A percentile compares a stretch with the other conserved stretches of the same genome.
phyloP scores from a whole-genome alignment of 2,888 invertebrate species.

The Agrotis ipsilon region DNA sequence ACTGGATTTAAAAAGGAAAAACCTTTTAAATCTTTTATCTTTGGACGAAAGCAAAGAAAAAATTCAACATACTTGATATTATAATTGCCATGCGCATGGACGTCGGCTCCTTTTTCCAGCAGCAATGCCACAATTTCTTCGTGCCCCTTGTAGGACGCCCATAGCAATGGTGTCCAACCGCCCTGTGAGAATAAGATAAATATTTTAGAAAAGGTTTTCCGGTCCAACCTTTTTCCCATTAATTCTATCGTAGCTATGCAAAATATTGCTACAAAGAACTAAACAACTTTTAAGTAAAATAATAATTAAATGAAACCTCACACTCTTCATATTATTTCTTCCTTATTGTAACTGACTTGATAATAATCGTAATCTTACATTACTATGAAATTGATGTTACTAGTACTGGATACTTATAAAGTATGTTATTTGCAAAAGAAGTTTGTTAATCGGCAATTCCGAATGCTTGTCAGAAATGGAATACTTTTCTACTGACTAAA shows the following conservation, averaged over 20 bases:
- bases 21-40: no score
- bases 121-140: slow-evolving; percentile 94
- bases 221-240: no score
- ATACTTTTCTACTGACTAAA: background rate
- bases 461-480: background rate
- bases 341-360: slow-evolving; percentile 24
- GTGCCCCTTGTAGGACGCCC: slow-evolving; percentile 98
- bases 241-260: background rate
- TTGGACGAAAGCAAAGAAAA: background rate
- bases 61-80: slow-evolving; percentile 92
- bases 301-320: background rate
- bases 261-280: background rate
- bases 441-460: background rate
- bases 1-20: no score
- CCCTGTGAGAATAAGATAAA: slow-evolving; percentile 92
- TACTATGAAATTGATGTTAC: background rate
- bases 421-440: background rate
- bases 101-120: slow-evolving; percentile 97
- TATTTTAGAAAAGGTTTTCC: background rate
- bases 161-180: slow-evolving; percentile 99
- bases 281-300: background rate
- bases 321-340: slow-evolving; percentile 32
- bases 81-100: slow-evolving; percentile 98
- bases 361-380: slow-evolving; percentile 3
- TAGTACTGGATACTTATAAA: background rate